phyloP scores from a whole-genome alignment of 2,113 vertebrate genomes.

The Atrichornis clamosus region DNA sequence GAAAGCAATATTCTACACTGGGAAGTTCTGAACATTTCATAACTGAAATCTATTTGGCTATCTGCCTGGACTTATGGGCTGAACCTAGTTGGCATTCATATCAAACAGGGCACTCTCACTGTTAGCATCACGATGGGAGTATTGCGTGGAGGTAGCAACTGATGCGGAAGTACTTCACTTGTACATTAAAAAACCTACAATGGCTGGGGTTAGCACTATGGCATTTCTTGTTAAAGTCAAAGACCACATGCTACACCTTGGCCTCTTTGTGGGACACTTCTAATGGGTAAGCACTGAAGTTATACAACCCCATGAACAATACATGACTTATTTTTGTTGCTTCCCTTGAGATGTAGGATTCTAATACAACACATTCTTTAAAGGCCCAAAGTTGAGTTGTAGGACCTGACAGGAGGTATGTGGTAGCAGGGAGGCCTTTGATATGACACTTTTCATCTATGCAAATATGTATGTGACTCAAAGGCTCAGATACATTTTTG shows the following conservation, averaged over 20 bases:
- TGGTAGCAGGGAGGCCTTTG: background rate
- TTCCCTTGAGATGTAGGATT: background rate
- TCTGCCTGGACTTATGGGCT: constrained; percentile 38
- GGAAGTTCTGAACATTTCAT: constrained; percentile 10
- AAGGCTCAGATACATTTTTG: background rate
- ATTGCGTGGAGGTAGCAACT: background rate
- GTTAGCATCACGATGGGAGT: background rate
- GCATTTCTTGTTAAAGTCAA: background rate
- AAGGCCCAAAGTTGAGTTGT: background rate
- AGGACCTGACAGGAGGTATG: background rate
- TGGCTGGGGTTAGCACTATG: background rate
- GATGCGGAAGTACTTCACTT: background rate
- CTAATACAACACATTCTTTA: background rate
- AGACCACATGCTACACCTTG: background rate
- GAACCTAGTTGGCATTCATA: constrained; percentile 3
- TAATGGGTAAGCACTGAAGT: background rate
- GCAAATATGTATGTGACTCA: background rate
- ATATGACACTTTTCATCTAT: background rate
- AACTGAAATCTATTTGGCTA: constrained; percentile 34
- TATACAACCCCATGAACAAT: background rate
- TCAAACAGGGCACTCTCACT: constrained; percentile 33
- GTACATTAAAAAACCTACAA: background rate
- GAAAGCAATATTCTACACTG: background rate
- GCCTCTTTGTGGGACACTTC: fast-evolving
- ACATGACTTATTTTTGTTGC: background rate